Base-by-base conservation (phyloP, 2,113 vertebrate genomes). In the Engystomops pustulosus region DNA sequence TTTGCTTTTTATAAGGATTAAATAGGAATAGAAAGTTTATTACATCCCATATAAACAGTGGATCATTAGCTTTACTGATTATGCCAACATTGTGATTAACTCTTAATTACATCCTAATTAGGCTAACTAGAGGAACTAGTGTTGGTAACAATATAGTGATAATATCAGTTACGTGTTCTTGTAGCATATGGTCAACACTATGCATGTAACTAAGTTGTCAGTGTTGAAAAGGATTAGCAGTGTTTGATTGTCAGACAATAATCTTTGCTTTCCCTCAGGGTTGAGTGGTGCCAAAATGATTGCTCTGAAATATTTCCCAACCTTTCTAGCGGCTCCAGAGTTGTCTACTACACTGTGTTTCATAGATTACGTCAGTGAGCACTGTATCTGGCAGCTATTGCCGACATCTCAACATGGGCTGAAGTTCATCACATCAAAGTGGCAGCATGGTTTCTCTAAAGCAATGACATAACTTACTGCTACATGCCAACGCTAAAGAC, bases 41-140 rank as follows among this genome's bases (percentile, higher is more conserved):
- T n/a, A 76, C 3, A 20, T 34, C 53, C 53, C 47, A 53, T 53
- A n/a, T 32, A 76, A 36, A 32, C 17, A 45, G 25, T 47, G 27
- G 47, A 32, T 36, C 12, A 76, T 36, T 55, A 10, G 1, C 4
- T 55, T n/a, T 23, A 74, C 14, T 47, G 70, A 74, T 74, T 32
- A 49, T 49, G 10, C n/a, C 44, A 74, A 32, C 30, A 49, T 74
- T 17, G 18, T 20, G 17, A 27, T 76, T 76, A 76, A 53, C 18
- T 30, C 7, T 36, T 76, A 76, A 53, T 55, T 53, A 55, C 30
- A 53, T 76, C 18, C 30, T 76, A 55, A 32, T n/a, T 76, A 14
- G 49, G 18, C 9, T 49, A 1, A 20, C 8, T 32, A 36, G 27
- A 36, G 17, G 51, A 74, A 17, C 47, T 9, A 74, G 7, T 15